Evolutionary conservation across 2,113 vertebrate species (phyloP), one percentile per base, ranked within the genome.

Genomic region (Tetrao urogallus): DNA sequence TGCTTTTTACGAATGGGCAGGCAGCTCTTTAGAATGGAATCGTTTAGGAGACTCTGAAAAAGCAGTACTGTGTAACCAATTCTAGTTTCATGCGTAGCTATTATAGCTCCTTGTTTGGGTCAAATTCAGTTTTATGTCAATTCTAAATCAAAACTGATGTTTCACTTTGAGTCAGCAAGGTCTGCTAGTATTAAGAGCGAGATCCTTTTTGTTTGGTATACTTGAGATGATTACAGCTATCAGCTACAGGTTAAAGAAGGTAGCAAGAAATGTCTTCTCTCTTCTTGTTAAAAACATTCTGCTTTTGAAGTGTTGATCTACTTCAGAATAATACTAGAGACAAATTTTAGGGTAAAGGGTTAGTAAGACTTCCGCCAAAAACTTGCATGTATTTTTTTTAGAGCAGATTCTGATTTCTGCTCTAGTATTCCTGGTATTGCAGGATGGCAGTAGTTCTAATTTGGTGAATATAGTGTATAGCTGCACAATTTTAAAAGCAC

Each of bases 401-500:
- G 18, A 74, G 42, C 58, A 86, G 48, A 16, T 13, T 87, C 36
- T 82, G 69, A 27, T 88, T 81, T 52, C 61, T 93, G 57, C 71
- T 74, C 58, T 83, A 79, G 47, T n/a, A 42, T 70, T 76, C 47
- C 30, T 72, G 42, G 42, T 43, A 43, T 43, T 43, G 64, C 72
- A 81, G 66, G 42, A n/a, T 77, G 65, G 30, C 76, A 75, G 45
- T 69, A 74, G 52, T 78, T 82, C 57, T 63, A 82, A 1, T 58
- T 54, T 75, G 56, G n/a, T 84, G 65, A 81, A 52, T 54, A 13
- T 18, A 63, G 61, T 40, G 16, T 66, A 21, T 67, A 40, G 71
- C 52, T 65, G 56, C 43, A 73, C 45, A 42, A 54, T 72, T 93
- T 73, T 82, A 75, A 80, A 83, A 76, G 88, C 89, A 93, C 38